Conservation (phyloP, 2,797 vertebrate species). For the Chaetodon trifasciatus region DNA sequence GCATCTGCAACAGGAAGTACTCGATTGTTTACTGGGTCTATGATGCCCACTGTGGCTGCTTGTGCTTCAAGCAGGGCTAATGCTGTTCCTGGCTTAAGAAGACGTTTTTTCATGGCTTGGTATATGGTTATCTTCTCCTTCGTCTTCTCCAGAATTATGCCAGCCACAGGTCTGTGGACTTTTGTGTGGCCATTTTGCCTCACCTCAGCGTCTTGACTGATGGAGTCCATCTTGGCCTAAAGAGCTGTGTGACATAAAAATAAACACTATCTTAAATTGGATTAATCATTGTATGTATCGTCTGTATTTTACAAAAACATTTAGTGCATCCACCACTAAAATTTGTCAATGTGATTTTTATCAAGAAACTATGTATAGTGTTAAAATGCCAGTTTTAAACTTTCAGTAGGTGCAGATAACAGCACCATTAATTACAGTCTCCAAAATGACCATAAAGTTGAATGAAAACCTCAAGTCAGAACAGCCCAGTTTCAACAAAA, state of each 20-base stretch:
- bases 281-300: slow-evolving; percentile 1
- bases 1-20: slow-evolving; percentile 90
- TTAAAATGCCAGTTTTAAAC: neutral
- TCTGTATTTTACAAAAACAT: neutral
- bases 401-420: neutral
- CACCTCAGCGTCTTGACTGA: slow-evolving; percentile 1
- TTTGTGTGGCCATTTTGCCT: slow-evolving; percentile 69
- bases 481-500: too few species aligned
- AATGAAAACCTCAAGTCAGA: too few species aligned
- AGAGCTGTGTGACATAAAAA: slow-evolving; percentile 48
- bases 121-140: slow-evolving; percentile 92
- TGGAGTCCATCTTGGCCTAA: slow-evolving; percentile 68
- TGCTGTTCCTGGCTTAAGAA: slow-evolving; percentile 91
- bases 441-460: too few species aligned
- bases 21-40: slow-evolving; percentile 91
- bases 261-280: neutral
- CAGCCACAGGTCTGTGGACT: slow-evolving; percentile 89
- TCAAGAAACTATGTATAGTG: neutral
- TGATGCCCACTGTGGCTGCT: slow-evolving; percentile 91
- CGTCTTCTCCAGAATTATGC: slow-evolving; percentile 89
- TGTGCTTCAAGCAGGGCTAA: slow-evolving; percentile 94
- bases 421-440: too few species aligned
- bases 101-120: slow-evolving; percentile 93
- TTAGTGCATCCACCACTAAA: too few species aligned
- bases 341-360: too few species aligned